These are phyloP conservation scores for Poeciliopsis turrubarensis DNA, from an alignment of 2,113 vertebrate species.

Conservation along the genomic window DNA sequence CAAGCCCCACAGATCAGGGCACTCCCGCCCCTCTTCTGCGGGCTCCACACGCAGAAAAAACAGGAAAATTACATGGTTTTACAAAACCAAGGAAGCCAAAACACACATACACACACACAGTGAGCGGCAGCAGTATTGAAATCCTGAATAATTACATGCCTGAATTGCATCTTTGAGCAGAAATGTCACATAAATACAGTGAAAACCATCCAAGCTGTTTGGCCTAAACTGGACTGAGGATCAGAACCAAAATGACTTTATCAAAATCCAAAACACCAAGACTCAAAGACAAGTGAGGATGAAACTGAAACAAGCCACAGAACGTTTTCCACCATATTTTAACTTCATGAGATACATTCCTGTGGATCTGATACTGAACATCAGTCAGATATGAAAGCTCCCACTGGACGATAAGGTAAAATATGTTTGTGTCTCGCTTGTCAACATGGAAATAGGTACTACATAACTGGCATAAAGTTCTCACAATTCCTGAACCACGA, in stretches of 20 bases:
- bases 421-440: slow-evolving; percentile 22
- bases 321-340: not conserved
- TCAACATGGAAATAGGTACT: slow-evolving; percentile 20
- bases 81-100: slow-evolving; percentile 68
- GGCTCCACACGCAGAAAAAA: slow-evolving; percentile 42
- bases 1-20: slow-evolving; percentile 44
- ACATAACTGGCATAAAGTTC: not conserved
- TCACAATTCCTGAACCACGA: not conserved
- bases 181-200: slow-evolving; percentile 30
- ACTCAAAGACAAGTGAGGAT: not conserved
- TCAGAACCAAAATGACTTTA: not conserved
- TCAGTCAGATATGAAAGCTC: slow-evolving; percentile 40
- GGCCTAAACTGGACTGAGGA: not conserved
- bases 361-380: slow-evolving; percentile 6
- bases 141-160: slow-evolving; percentile 55
- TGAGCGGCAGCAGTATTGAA: slow-evolving; percentile 35
- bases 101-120: slow-evolving; percentile 52
- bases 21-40: slow-evolving; percentile 28
- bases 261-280: not conserved
- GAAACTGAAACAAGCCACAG: not conserved
- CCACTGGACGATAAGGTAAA: slow-evolving; percentile 17
- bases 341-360: slow-evolving; percentile 8
- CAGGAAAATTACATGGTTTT: slow-evolving; percentile 70
- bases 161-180: slow-evolving; percentile 36
- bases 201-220: not conserved